Evolutionary conservation across 2,113 vertebrate species (phyloP).

Genomic region (Pluvianellus socialis): DNA sequence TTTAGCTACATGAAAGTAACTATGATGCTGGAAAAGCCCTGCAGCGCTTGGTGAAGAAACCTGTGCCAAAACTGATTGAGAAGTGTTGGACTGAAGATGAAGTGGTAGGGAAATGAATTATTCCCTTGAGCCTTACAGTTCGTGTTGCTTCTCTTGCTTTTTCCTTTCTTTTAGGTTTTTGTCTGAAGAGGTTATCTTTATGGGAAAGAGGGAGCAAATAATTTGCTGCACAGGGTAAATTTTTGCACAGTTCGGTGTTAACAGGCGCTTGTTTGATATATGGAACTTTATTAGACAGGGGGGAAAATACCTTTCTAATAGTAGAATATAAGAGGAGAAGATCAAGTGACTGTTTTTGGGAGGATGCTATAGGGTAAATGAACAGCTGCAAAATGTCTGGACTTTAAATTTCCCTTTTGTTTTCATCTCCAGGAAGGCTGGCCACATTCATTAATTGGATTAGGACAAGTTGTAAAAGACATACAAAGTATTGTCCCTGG

Average conservation of each 20-base stretch:
- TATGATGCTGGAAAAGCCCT: conserved; percentile 98
- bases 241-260: background rate
- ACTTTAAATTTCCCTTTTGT: background rate
- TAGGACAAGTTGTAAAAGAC: background rate
- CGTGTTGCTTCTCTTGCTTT: background rate
- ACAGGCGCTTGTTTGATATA: rapidly evolving
- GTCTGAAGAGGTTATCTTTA: background rate
- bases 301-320: background rate
- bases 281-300: background rate
- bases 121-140: background rate
- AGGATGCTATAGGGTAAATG: background rate
- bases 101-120: conserved; percentile 85
- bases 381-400: background rate
- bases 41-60: conserved; percentile 97
- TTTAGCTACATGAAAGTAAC: conserved; percentile 94
- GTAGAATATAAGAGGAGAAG: background rate
- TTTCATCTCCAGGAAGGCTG: background rate
- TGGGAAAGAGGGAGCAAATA: background rate
- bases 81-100: conserved; percentile 99
- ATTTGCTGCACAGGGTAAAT: background rate
- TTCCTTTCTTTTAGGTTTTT: background rate
- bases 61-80: conserved; percentile 96
- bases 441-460: background rate
- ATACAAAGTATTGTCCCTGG: background rate
- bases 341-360: background rate